Base-by-base conservation (phyloP, 2,113 vertebrate genomes). In the Pundamilia nyererei region DNA sequence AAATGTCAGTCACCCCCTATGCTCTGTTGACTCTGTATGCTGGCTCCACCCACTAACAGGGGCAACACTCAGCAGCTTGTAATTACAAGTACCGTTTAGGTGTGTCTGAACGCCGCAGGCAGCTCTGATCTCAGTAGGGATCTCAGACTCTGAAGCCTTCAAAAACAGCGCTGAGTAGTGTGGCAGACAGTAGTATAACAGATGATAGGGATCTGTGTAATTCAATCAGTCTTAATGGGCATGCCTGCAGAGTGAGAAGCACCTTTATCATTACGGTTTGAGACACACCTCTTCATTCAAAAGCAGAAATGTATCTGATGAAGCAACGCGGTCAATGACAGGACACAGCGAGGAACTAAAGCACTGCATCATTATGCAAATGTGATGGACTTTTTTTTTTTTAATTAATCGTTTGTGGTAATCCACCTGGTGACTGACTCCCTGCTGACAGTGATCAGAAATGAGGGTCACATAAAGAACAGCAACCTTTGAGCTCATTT, bases 211-310 rank as follows among this genome's bases (percentile, higher is more conserved):
- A 92, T 91, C 90, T 79, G 90, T 93, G 89, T 91, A 86, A 92
- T 90, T 94, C 91, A 91, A 93, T 95, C 86, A 85, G 82, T 11
- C 80, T 87, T 93, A 93, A 95, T 94, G 87, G 90, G 88, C 35
- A 89, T 17, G 85, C 88, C 89, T 84, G 87, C 51, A 51, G 89
- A 88, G 90, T 60, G 35, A 79, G 86, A 85, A 65, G 65, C 21
- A 38, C 93, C 93, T 21, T 94, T 89, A 95, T 95, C 87, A 47
- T 5, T 42, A 85, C 9, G 11, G 62, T 82, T 81, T 87, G 60
- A 89, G 81, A 80, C 38, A 49, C 87, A 87, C 51, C 79, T 88
- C 90, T 90, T 80, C 40, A 75, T 87, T 87, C 35, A 86, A 89
- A 91, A 19, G 80, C 77, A 87, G 42, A 45, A 70, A 81, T 56